A percentile compares a stretch with the other conserved stretches of the same genome.
phyloP scores from a whole-genome alignment of 2,113 vertebrate species.

The Scolopax mira region DNA sequence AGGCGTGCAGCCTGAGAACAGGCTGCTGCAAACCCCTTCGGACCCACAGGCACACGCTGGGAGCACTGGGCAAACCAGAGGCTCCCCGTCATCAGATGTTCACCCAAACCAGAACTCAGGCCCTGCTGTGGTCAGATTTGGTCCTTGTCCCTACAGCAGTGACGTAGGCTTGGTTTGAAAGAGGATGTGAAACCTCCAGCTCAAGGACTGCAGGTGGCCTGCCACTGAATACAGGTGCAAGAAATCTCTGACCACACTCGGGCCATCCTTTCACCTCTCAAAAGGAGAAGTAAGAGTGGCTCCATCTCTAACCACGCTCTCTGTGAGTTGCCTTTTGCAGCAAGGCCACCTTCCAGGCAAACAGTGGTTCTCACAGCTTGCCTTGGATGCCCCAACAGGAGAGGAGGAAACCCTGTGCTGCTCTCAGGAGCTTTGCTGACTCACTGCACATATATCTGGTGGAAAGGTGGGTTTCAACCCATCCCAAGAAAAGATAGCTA shows the following conservation, averaged over 20 bases:
- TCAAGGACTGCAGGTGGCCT: not conserved
- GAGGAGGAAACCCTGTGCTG: not conserved
- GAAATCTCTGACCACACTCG: not conserved
- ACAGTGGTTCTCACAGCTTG: fast-evolving
- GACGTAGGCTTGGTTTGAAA: not conserved
- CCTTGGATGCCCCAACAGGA: not conserved
- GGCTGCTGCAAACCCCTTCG: too few species aligned
- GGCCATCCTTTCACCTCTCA: not conserved
- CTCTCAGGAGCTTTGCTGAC: not conserved
- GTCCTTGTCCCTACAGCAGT: not conserved
- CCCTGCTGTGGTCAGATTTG: fast-evolving
- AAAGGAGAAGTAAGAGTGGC: constrained; percentile 22
- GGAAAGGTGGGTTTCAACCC: not conserved
- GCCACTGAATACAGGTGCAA: not conserved
- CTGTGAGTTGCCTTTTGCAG: not conserved
- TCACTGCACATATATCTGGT: fast-evolving
- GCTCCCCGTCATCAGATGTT: not conserved
- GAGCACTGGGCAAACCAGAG: fast-evolving
- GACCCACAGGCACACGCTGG: fast-evolving
- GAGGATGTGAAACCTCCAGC: not conserved
- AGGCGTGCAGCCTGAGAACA: too few species aligned
- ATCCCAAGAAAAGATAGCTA: not conserved
- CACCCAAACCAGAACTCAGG: not conserved
- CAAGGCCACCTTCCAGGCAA: not conserved
- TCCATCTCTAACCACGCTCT: not conserved